Conservation (phyloP, 2,888 invertebrate genomes). For the Drosophila acutilabella region DNA sequence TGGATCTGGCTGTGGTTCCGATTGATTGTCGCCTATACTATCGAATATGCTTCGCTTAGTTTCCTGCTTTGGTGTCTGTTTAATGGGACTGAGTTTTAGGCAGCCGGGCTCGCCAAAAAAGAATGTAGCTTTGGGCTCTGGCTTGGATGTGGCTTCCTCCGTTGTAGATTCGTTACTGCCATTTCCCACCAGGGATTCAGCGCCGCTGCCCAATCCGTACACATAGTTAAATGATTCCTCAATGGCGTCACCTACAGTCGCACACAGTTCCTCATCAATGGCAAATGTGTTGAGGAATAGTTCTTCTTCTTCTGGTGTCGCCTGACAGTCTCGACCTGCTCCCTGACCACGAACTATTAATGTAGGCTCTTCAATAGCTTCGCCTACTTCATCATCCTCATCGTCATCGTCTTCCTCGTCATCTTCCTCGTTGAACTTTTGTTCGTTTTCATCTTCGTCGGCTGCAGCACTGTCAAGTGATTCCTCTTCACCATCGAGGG, state of each 20-base stretch:
- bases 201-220: conserved; percentile 88
- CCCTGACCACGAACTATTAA: conserved; percentile 90
- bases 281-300: conserved; percentile 14
- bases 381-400: conserved; percentile 86
- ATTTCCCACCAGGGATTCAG: conserved; percentile 91
- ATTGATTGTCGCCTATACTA: conserved; percentile 31
- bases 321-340: conserved; percentile 88
- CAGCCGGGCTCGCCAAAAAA: conserved; percentile 86
- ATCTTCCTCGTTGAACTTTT: conserved; percentile 63
- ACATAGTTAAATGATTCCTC: conserved; percentile 90
- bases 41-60: conserved; percentile 69
- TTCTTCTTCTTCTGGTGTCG: conserved; percentile 19
- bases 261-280: conserved; percentile 22
- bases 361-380: conserved; percentile 90
- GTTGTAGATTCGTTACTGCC: conserved; percentile 65
- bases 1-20: conserved; percentile 19
- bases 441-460: conserved; percentile 77
- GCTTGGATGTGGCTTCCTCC: conserved; percentile 87
- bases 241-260: conserved; percentile 88
- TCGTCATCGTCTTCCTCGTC: conserved; percentile 77
- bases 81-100: conserved; percentile 84
- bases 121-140: conserved; percentile 82
- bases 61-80: conserved; percentile 67
- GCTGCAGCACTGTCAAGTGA: conserved; percentile 82
- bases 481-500: conserved; percentile 73